Evolutionary conservation across 2,888 invertebrate species (phyloP).

Genomic region (Ashinkailepas kermadecensis): DNA sequence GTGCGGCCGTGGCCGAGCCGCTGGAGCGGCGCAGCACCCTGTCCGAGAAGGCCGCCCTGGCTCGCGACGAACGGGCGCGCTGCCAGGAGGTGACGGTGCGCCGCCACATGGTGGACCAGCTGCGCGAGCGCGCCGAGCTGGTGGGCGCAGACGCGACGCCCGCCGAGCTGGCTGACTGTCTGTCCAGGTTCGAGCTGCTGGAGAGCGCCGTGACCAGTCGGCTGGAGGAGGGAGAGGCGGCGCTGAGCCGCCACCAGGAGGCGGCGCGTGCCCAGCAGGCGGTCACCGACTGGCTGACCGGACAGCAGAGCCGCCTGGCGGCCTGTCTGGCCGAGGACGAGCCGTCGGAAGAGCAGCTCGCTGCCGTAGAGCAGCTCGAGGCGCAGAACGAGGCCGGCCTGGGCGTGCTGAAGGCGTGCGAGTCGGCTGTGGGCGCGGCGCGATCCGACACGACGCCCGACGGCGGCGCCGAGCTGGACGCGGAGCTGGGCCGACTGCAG

Average conservation of each 20-base stretch:
- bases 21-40: slow-evolving; percentile 67
- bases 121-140: slow-evolving; percentile 70
- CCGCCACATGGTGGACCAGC: slow-evolving; percentile 70
- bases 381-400: slow-evolving; percentile 55
- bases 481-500: slow-evolving; percentile 65
- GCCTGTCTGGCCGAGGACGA: slow-evolving; percentile 62
- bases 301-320: slow-evolving; percentile 67
- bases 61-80: slow-evolving; percentile 69
- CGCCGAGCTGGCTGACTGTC: slow-evolving; percentile 62
- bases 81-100: slow-evolving; percentile 80
- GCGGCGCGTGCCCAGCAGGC: slow-evolving; percentile 74
- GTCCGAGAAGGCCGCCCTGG: slow-evolving; percentile 77
- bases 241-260: slow-evolving; percentile 71
- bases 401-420: slow-evolving; percentile 59
- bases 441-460: slow-evolving; percentile 65
- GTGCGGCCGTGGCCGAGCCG: slow-evolving; percentile 62
- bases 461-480: slow-evolving; percentile 65
- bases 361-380: slow-evolving; percentile 32
- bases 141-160: slow-evolving; percentile 72
- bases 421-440: slow-evolving; percentile 61
- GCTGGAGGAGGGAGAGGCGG: slow-evolving; percentile 58
- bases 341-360: slow-evolving; percentile 32
- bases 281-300: slow-evolving; percentile 71
- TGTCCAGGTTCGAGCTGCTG: slow-evolving; percentile 61
- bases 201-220: slow-evolving; percentile 59